A percentile compares a stretch with the other conserved stretches of the same genome.
Evolutionary conservation across 1,140 invertebrate genomes (phyloP).

Genomic region (Teleopsis dalmanni): DNA sequence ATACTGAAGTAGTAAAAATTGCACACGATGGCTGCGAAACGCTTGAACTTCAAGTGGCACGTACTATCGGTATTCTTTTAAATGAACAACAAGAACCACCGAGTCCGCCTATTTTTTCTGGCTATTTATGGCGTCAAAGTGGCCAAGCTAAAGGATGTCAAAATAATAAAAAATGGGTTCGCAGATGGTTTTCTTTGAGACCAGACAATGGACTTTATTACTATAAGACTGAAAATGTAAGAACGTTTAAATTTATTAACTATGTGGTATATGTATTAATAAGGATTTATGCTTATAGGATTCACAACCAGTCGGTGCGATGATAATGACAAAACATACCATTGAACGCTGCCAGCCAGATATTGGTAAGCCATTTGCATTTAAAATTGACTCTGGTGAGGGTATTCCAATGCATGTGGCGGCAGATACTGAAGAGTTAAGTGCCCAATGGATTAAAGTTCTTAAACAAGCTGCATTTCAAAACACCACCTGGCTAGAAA

Average conservation of each 20-base stretch:
- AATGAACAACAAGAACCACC: constrained; percentile 54
- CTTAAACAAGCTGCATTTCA: constrained; percentile 59
- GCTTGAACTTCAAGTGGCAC: constrained; percentile 77
- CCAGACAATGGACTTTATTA: constrained; percentile 91
- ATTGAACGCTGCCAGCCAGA: constrained; percentile 48
- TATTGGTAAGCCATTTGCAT: constrained; percentile 50
- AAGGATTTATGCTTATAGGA: constrained; percentile 51
- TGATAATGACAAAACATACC: constrained; percentile 77
- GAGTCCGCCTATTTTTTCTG: constrained; percentile 60
- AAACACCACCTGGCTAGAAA: constrained; percentile 69
- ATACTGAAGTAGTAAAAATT: constrained; percentile 91
- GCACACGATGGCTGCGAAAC: constrained; percentile 80
- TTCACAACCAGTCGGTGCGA: constrained; percentile 79
- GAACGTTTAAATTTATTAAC: constrained; percentile 25
- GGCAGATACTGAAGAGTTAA: constrained; percentile 67
- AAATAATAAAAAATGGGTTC: constrained; percentile 67
- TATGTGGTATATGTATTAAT: not conserved
- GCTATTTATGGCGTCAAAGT: constrained; percentile 70
- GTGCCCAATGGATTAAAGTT: constrained; percentile 66
- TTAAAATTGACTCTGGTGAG: constrained; percentile 69
- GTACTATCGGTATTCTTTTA: constrained; percentile 73
- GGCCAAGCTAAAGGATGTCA: constrained; percentile 49
- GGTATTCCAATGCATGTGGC: constrained; percentile 72
- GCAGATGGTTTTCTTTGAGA: constrained; percentile 84
- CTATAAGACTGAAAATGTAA: constrained; percentile 82